Conservation (phyloP, 2,797 vertebrate genomes). For the Mormyrops boulengeri region DNA sequence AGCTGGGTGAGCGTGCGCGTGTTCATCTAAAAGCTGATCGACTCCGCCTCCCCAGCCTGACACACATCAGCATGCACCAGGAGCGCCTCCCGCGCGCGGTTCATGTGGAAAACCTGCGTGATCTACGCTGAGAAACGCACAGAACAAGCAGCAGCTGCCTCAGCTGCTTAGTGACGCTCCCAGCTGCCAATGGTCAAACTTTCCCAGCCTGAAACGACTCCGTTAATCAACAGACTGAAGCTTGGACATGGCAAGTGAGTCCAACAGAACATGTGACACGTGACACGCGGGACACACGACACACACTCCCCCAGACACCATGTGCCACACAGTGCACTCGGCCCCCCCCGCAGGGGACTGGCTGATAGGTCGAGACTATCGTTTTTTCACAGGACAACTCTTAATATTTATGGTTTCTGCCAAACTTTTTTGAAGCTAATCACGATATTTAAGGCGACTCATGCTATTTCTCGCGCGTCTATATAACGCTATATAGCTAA, state of each 20-base stretch:
- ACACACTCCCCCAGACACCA: background rate
- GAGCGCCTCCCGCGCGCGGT: background rate
- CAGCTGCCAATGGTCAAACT: slow-evolving; percentile 56
- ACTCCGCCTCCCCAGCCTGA: slow-evolving; percentile 12
- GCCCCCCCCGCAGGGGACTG: background rate
- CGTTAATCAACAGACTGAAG: slow-evolving; percentile 48
- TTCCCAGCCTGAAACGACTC: slow-evolving; percentile 60
- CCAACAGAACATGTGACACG: slow-evolving; percentile 40
- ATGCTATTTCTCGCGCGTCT: background rate
- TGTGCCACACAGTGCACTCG: background rate
- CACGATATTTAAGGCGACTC: background rate
- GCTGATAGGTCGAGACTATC: background rate
- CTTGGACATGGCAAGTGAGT: slow-evolving; percentile 65
- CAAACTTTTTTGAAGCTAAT: background rate
- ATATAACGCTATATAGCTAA: background rate
- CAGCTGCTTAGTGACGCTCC: slow-evolving; percentile 19
- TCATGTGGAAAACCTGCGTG: background rate
- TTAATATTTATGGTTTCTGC: background rate
- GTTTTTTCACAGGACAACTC: background rate
- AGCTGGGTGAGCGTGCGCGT: background rate
- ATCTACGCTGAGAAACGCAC: background rate
- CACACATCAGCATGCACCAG: background rate
- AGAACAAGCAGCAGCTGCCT: slow-evolving; percentile 12
- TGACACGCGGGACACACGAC: background rate
- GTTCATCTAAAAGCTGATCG: slow-evolving; percentile 31